Percentiles rank a stretch among this genome's conserved stretches.
Conservation (phyloP, 2,888 invertebrate species). For the Aquatica leii region DNA sequence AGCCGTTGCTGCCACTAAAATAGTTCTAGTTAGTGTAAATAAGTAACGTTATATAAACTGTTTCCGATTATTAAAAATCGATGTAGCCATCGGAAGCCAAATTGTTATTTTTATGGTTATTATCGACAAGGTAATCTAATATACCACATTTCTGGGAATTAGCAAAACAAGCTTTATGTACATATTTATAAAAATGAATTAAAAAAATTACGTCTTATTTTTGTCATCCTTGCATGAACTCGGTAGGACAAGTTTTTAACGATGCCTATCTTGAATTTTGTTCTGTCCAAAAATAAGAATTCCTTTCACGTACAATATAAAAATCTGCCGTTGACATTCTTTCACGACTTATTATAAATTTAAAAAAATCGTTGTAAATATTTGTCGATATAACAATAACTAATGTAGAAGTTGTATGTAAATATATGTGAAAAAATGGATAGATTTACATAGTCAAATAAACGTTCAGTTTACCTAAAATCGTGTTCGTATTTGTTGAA, state of each 20-base stretch:
- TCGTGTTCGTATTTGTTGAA: constrained; percentile 31
- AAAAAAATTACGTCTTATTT: constrained; percentile 5
- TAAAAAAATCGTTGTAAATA: no score
- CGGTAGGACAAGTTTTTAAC: constrained; percentile 20
- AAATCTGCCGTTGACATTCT: constrained; percentile 16
- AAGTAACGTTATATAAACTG: no score
- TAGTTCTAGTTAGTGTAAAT: no score
- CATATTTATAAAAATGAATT: not conserved
- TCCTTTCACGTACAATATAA: constrained; percentile 24
- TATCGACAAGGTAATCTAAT: no score
- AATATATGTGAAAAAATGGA: no score
- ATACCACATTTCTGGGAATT: constrained; percentile 7
- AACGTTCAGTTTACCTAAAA: constrained; percentile 4
- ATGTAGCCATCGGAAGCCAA: no score
- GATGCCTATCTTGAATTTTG: constrained; percentile 30
- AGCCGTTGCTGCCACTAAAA: no score
- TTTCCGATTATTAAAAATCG: no score
- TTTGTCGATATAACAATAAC: no score
- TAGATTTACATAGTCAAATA: constrained; percentile 1
- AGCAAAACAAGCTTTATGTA: not conserved
- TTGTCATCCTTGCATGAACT: constrained; percentile 25
- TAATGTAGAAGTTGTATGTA: no score
- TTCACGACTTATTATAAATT: not conserved
- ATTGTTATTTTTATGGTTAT: no score
- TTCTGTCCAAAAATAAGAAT: constrained; percentile 24